Base-by-base conservation (phyloP, 2,797 vertebrate species). In the Notolepis coatsorum region DNA sequence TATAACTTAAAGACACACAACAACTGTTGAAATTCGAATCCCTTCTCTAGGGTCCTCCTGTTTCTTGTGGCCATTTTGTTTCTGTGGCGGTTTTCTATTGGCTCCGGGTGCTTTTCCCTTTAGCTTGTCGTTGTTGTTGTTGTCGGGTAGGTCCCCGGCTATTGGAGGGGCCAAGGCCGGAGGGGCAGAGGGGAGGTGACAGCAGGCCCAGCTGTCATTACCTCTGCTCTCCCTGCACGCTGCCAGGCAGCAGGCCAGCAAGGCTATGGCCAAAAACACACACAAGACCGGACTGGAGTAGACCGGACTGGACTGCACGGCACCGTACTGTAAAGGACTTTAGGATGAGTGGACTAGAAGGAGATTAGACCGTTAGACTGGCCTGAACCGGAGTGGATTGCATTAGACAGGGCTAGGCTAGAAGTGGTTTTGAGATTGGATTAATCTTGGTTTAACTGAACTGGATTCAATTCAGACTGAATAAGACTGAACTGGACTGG, bases 191-290 rank as follows among this genome's bases (percentile, higher is more conserved):
- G 59, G 47, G 46, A 30, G 50, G 57, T 47, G 62, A 51, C 54
- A 68, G 52, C 50, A 71, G 81, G 77, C 66, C 75, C 84, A 87
- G 86, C 88, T 88, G 88, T 86, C 85, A 73, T 77, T 71, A 71
- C 71, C 72, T 73, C 81, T 85, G 77, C 61, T 61, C 68, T 80
- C 75, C 66, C 71, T 72, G 61, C 65, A 79, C 73, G 73, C 37
- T 63, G 54, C 58, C 54, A 72, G 83, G 77, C 78, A 65, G 27
- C 9, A 2, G 48, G 72, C 79, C 81, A 57, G 18, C 38, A 37
- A 43, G 46, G 38, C 61, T 8, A 20, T 30, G 48, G 37, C 17
- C 38, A 53, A 56, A 35, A 58, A 13, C 23, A 61, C 43, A 47
- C 31, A 6, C 15, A n/a, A 21, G 17, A 51, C 35, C 8, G 0